A percentile compares a stretch with the other conserved stretches of the same genome.
Evolutionary conservation across 2,797 vertebrate species (phyloP).

Genomic region (Mus caroli): DNA sequence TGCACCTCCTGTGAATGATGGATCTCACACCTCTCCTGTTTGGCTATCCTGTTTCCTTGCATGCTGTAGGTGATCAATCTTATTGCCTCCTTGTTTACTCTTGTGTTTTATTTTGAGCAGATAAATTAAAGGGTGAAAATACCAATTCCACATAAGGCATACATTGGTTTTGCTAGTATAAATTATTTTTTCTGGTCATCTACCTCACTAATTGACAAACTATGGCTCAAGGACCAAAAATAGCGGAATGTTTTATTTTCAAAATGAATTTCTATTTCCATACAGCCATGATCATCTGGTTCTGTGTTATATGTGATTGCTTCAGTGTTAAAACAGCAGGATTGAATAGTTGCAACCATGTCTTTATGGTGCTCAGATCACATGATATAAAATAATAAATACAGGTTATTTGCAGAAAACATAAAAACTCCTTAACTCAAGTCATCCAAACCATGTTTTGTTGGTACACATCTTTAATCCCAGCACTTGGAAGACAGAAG

Average conservation of each 20-base stretch:
- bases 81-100: neutral
- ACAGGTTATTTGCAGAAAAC: neutral
- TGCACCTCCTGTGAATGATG: neutral
- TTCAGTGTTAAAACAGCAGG: neutral
- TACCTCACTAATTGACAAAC: neutral
- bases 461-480: neutral
- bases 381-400: conserved; percentile 12
- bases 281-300: neutral
- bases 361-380: neutral
- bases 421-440: neutral
- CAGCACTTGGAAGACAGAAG: neutral
- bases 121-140: neutral
- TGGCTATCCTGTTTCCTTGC: neutral
- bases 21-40: neutral
- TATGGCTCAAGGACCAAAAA: neutral
- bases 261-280: conserved; percentile 15
- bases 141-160: neutral
- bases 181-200: neutral
- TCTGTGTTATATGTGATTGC: neutral
- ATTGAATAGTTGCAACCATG: neutral
- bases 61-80: neutral
- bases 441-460: neutral
- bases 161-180: neutral
- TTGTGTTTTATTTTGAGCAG: neutral
- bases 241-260: neutral